phyloP scores from a whole-genome alignment of 2,888 invertebrate species.

The Thereva nobilitata region DNA sequence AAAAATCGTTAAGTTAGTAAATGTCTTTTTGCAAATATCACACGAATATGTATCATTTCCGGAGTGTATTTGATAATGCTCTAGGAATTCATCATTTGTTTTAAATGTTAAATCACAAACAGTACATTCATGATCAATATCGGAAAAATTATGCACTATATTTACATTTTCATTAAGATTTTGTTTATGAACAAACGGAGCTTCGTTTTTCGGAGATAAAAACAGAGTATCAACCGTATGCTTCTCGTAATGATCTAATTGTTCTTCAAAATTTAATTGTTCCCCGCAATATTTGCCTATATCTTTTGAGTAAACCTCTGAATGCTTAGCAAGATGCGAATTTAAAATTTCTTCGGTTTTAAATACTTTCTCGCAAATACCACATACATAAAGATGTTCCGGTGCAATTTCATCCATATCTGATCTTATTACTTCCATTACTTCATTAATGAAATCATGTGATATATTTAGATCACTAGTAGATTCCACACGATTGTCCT shows the following conservation, averaged over 20 bases:
- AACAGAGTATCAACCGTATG: conserved; percentile 21
- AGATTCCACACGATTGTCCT: too few relatives aligned
- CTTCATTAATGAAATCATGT: too few relatives aligned
- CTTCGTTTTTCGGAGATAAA: conserved; percentile 19
- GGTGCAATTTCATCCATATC: too few relatives aligned
- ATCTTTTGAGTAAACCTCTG: conserved; percentile 15
- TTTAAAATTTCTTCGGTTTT: conserved; percentile 25
- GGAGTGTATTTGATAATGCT: conserved; percentile 18
- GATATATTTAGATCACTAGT: too few relatives aligned
- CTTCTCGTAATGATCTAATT: conserved; percentile 34
- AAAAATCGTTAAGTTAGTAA: conserved; percentile 31
- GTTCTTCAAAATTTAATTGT: neutral
- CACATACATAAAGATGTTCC: neutral
- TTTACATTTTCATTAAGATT: conserved; percentile 30
- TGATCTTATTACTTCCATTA: too few relatives aligned
- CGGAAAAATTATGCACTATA: conserved; percentile 3
- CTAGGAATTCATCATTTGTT: neutral
- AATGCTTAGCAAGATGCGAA: conserved; percentile 36
- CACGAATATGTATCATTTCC: conserved; percentile 35
- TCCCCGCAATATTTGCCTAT: conserved; percentile 36
- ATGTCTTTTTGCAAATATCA: conserved; percentile 36
- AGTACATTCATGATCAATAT: neutral
- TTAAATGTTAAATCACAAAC: neutral
- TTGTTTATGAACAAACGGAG: conserved; percentile 24
- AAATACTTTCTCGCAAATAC: neutral